These are phyloP conservation scores for Neosilurus mollespiculum DNA, from an alignment of 2,797 vertebrate species.

Conservation along the genomic window DNA sequence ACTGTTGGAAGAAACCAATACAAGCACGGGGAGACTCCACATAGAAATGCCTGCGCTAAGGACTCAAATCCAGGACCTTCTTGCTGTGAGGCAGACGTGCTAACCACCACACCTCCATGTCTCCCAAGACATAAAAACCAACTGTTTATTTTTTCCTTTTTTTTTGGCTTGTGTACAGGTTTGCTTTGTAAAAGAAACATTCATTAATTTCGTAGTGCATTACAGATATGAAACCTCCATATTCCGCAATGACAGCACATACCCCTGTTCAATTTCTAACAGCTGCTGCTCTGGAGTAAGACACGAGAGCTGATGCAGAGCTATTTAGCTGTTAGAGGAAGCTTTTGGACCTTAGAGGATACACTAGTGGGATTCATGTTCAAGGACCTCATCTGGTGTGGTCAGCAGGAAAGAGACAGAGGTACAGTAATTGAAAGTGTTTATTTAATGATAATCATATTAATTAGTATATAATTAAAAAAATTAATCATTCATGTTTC, in stretches of 20 bases:
- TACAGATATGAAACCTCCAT: neutral
- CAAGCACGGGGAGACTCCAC: too few relatives aligned
- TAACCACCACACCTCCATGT: too few relatives aligned
- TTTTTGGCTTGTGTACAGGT: too few relatives aligned
- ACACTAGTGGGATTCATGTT: slow-evolving; percentile 78
- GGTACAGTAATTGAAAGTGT: slow-evolving; percentile 54
- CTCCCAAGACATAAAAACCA: too few relatives aligned
- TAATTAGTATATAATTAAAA: neutral
- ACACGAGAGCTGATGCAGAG: slow-evolving; percentile 70
- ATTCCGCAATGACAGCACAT: neutral
- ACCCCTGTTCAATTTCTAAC: slow-evolving; percentile 9
- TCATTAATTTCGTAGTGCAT: too few relatives aligned
- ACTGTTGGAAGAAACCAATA: too few relatives aligned
- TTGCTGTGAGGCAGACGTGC: too few relatives aligned
- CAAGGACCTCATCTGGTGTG: slow-evolving; percentile 78
- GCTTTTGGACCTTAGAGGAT: slow-evolving; percentile 77
- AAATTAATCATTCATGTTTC: neutral
- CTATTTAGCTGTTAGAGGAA: slow-evolving; percentile 61
- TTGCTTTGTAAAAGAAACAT: too few relatives aligned
- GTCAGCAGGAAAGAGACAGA: slow-evolving; percentile 60
- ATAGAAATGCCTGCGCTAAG: too few relatives aligned
- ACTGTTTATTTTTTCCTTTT: too few relatives aligned
- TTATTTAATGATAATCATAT: neutral
- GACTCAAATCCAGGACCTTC: too few relatives aligned
- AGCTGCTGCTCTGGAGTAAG: slow-evolving; percentile 82